Evolutionary conservation across 2,797 vertebrate species (phyloP).

Genomic region (Pantherophis vulpinus): DNA sequence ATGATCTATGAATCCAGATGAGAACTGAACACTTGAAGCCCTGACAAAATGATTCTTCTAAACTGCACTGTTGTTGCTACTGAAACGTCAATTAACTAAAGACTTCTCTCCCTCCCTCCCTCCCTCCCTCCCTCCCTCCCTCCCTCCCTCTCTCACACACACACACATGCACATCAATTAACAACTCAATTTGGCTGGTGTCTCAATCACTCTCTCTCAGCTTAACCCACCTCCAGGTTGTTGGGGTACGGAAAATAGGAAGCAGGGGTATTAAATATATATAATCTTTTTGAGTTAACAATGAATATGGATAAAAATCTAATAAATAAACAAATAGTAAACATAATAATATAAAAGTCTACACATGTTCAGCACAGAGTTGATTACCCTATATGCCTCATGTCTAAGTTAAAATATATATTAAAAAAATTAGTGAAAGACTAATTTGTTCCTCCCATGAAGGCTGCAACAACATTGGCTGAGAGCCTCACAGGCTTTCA

Average conservation of each 20-base stretch:
- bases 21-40: background rate
- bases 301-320: background rate
- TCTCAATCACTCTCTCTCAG: background rate
- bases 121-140: too few species aligned
- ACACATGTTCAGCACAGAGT: background rate
- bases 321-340: background rate
- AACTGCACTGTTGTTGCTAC: background rate
- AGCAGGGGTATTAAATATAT: background rate
- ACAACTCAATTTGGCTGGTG: background rate
- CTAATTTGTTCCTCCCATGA: background rate
- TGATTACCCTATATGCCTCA: background rate
- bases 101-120: background rate
- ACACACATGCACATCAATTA: background rate
- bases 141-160: too few species aligned
- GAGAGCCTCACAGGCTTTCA: too few species aligned
- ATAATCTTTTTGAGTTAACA: background rate
- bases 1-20: background rate
- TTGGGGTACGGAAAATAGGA: background rate
- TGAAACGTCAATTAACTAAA: background rate
- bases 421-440: background rate
- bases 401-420: background rate
- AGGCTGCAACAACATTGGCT: background rate
- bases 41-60: background rate
- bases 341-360: background rate
- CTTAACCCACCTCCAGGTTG: background rate